Percentiles rank a stretch among this genome's conserved stretches.
Conservation (phyloP, 2,888 invertebrate species). For the Perdita meconis region DNA sequence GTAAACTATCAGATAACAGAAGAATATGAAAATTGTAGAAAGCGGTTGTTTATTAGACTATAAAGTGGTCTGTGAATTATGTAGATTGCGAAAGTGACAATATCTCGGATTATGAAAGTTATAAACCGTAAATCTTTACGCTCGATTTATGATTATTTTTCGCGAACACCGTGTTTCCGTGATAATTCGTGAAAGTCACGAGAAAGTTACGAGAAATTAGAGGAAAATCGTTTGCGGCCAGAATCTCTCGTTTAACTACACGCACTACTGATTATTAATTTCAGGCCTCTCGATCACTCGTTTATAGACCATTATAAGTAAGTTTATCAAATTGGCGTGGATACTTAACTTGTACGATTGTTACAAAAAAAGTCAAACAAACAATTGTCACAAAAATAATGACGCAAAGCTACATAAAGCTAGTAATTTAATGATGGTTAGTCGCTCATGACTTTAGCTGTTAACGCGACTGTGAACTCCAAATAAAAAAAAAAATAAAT, state of each 20-base stretch:
- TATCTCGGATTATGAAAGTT: constrained; percentile 58
- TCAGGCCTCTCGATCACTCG: constrained; percentile 44
- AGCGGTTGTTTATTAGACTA: constrained; percentile 28
- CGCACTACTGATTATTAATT: constrained; percentile 66
- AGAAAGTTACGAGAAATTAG: constrained; percentile 61
- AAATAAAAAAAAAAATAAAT: no score
- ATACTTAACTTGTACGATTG: constrained; percentile 68
- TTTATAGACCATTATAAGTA: constrained; percentile 56
- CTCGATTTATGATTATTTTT: constrained; percentile 62
- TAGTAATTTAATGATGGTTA: no score
- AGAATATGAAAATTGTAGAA: constrained; percentile 32
- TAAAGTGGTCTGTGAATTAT: constrained; percentile 32
- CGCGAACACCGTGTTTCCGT: constrained; percentile 56
- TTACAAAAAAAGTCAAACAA: no score
- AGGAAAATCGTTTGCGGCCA: constrained; percentile 54
- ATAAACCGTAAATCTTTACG: constrained; percentile 61
- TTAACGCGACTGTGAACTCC: no score
- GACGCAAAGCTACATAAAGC: no score
- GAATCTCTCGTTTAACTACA: constrained; percentile 56
- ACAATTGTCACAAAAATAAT: no score
- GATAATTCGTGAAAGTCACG: constrained; percentile 59
- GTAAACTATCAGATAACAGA: not conserved
- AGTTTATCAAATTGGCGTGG: constrained; percentile 64
- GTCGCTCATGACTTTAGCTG: no score
- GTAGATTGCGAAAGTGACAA: constrained; percentile 52